Evolutionary conservation across 2,113 vertebrate species (phyloP).

Genomic region (Aldabrachelys gigantea): DNA sequence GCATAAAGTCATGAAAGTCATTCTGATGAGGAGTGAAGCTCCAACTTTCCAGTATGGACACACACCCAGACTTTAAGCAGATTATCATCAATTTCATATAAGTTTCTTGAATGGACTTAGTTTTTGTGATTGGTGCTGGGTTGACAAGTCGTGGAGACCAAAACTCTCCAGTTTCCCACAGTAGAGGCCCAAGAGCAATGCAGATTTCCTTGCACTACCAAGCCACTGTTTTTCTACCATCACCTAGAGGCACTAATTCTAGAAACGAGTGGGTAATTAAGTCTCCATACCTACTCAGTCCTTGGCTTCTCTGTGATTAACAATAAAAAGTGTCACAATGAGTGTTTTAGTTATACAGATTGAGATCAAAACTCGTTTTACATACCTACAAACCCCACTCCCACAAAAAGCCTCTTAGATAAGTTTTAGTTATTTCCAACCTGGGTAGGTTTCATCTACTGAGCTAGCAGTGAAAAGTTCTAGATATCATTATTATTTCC

Average conservation of each 20-base stretch:
- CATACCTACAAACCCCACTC: background rate
- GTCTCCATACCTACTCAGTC: background rate
- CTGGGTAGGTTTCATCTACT: accelerated
- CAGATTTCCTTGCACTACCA: background rate
- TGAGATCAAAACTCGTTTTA: background rate
- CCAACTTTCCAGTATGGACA: background rate
- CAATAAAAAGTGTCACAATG: background rate
- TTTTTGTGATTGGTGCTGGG: background rate
- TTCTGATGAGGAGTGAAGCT: conserved; percentile 11
- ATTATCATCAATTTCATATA: background rate
- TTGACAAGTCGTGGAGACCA: background rate
- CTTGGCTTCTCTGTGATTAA: background rate
- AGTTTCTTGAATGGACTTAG: background rate
- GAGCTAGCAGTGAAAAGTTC: accelerated
- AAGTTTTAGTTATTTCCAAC: background rate
- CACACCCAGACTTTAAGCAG: background rate
- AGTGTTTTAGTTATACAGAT: background rate
- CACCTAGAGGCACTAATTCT: accelerated
- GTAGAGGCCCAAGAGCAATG: background rate
- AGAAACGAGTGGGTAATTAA: background rate
- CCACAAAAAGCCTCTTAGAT: background rate
- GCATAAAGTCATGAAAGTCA: background rate
- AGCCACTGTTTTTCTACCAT: background rate
- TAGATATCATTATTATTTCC: background rate
- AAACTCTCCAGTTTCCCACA: accelerated